These are phyloP conservation scores for Turdus rufiventris DNA, from an alignment of 2,113 vertebrate species.

Conservation along the genomic window DNA sequence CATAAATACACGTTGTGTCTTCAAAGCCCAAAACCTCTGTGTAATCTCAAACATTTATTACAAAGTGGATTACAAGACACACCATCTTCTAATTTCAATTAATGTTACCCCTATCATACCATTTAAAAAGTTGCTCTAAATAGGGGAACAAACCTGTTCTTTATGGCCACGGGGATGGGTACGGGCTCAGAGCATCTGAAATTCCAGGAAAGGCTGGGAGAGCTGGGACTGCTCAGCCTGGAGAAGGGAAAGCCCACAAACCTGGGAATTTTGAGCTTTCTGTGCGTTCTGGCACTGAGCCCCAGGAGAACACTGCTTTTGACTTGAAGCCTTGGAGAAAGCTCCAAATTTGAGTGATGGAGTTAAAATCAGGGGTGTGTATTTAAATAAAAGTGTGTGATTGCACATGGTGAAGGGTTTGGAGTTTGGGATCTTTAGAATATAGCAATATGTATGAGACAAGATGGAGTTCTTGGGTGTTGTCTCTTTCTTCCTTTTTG, in stretches of 20 bases:
- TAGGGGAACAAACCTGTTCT: background rate
- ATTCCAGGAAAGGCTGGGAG: background rate
- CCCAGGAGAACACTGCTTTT: no score
- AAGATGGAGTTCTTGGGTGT: no score
- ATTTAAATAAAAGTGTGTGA: no score
- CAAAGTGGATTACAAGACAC: background rate
- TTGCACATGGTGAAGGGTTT: no score
- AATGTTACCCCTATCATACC: background rate
- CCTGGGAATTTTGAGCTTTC: no score
- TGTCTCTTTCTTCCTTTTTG: no score
- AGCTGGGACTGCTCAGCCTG: background rate
- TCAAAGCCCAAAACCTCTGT: background rate
- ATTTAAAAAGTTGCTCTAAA: background rate
- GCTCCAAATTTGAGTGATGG: no score
- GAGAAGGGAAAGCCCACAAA: background rate
- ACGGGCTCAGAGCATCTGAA: background rate
- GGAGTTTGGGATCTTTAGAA: no score
- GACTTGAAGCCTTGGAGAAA: no score
- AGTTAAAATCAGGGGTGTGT: no score
- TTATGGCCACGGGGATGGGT: background rate
- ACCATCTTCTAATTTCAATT: background rate
- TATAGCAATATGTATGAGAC: no score
- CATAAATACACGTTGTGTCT: background rate
- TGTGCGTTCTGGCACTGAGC: no score
- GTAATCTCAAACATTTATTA: background rate